Evolutionary conservation across 1,140 invertebrate species (phyloP).

Genomic region (Tetramorium alpestre): DNA sequence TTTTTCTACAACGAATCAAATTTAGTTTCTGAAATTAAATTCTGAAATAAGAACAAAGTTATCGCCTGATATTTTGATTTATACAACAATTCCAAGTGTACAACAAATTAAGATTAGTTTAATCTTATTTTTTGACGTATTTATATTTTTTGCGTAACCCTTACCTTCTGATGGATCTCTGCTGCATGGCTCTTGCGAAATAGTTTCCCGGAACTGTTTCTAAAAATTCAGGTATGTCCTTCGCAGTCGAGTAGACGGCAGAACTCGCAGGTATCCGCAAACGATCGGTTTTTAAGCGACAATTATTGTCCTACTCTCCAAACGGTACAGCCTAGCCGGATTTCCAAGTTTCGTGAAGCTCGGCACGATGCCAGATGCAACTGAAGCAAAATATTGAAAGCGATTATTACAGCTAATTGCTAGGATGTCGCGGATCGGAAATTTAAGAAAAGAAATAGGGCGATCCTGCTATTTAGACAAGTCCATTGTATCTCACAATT

Average conservation of each 20-base stretch:
- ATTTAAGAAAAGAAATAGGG: neutral
- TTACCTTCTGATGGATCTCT: constrained; percentile 38
- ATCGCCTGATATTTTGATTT: neutral
- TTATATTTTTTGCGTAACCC: constrained; percentile 4
- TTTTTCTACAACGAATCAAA: constrained; percentile 5
- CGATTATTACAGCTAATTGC: constrained; percentile 19
- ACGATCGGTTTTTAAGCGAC: constrained; percentile 62
- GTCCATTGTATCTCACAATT: neutral
- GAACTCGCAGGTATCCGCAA: constrained; percentile 30
- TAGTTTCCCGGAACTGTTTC: constrained; percentile 30
- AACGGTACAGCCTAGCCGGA: neutral
- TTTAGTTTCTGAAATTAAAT: neutral
- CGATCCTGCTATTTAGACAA: neutral
- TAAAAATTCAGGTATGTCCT: constrained; percentile 30
- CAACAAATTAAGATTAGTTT: constrained; percentile 1
- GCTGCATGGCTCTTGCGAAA: constrained; percentile 5
- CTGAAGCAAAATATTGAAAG: constrained; percentile 39
- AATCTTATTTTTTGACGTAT: neutral
- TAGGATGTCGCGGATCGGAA: neutral
- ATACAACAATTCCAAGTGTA: neutral
- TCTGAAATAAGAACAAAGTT: neutral
- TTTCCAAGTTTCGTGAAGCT: constrained; percentile 57
- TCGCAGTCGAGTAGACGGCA: neutral
- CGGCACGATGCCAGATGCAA: constrained; percentile 61
- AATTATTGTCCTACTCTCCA: constrained; percentile 60